Base-by-base conservation (phyloP, 1,140 invertebrate genomes). In the Orussus abietinus region DNA sequence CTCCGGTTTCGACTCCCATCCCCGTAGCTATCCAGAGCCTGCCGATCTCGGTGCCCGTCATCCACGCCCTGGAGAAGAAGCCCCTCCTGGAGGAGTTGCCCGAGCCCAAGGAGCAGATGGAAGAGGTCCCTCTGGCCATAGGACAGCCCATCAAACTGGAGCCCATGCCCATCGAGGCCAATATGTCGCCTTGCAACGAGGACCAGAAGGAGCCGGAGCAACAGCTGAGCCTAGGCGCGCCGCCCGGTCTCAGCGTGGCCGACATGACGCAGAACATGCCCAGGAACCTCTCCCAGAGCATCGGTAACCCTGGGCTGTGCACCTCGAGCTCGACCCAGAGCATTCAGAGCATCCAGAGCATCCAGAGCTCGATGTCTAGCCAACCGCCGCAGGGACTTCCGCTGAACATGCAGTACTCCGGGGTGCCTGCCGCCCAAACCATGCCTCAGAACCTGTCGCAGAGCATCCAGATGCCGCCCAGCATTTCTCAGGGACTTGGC, bases 41-140 rank as follows among this genome's bases (percentile, higher is more conserved):
- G 28, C 68, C 69, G 1, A 72, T 72, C 43, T 69, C 66, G 12
- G 66, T 72, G 17, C 66, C 69, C 7, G 69, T 72, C 3, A 72
- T 74, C 40, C 66, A 72, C 15, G 43, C 64, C 0, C 34, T 67
- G 3, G 70, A 74, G 10, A 72, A 69, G 17, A 64, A 67, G 33
- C 60, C 63, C 0, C 31, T 57, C 1, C 11, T 64, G 0, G 62
- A 69, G 3, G 69, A 71, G 30, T 19, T 45, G 0, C 34, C 53
- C 3, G 59, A 71, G 18, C 41, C 62, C 3, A 64, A 70, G 17
- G 58, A 69, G 30, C 56, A 60, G 30, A 57, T 45, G 9, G 66
- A 71, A 49, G 61, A 68, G n/a, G 30, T 49, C 28, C 42, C 38
- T 19, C 50, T 47, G 36, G 42, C 36, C 14, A 49, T 60, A 26